phyloP scores from a whole-genome alignment of 2,797 vertebrate species.

The Pantherophis vulpinus region DNA sequence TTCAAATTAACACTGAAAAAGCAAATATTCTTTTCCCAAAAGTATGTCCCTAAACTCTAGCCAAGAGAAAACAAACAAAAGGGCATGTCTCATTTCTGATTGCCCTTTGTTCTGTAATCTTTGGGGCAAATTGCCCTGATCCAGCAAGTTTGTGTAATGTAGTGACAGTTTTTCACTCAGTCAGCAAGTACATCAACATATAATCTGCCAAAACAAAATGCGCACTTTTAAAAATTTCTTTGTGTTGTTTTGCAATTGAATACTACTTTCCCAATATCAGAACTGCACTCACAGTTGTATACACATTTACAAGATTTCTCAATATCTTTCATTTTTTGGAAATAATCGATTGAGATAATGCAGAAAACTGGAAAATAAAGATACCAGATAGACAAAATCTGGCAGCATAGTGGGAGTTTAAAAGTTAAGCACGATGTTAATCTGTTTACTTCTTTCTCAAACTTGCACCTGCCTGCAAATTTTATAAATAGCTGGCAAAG shows the following conservation, averaged over 20 bases:
- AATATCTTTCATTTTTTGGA: background rate
- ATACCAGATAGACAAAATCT: background rate
- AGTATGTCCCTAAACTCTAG: background rate
- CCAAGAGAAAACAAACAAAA: background rate
- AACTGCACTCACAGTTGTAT: background rate
- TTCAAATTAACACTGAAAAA: background rate
- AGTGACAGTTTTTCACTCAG: background rate
- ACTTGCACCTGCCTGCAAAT: background rate
- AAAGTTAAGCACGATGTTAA: background rate
- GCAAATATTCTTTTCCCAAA: background rate
- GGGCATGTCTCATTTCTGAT: background rate
- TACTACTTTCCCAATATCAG: background rate
- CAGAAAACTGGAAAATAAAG: background rate
- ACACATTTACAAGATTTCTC: background rate
- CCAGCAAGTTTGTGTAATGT: background rate
- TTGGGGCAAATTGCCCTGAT: constrained; percentile 7
- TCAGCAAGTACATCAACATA: constrained; percentile 10
- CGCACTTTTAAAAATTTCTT: background rate
- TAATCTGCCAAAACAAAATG: background rate
- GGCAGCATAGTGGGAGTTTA: background rate
- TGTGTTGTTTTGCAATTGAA: background rate
- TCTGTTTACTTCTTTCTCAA: background rate
- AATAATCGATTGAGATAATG: background rate
- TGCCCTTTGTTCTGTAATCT: background rate
- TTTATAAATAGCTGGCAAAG: background rate